Percentiles rank a stretch among this genome's conserved stretches.
phyloP scores from a whole-genome alignment of 1,140 invertebrate species.

The Latrodectus geometricus region DNA sequence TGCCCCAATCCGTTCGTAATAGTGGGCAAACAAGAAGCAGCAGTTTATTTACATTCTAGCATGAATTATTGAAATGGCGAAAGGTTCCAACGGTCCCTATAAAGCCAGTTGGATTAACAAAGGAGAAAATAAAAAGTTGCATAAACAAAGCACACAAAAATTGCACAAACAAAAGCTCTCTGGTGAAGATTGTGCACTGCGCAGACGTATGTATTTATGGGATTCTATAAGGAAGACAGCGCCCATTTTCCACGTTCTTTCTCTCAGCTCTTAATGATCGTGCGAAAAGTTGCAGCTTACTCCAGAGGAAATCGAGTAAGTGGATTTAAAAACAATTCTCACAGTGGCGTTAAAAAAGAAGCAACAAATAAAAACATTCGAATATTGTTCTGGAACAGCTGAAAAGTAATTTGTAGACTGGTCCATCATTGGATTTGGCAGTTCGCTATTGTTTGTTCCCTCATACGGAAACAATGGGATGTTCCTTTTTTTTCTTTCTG shows the following conservation, averaged over 20 bases:
- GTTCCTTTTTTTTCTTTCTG: too few species aligned
- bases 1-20: background rate
- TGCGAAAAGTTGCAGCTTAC: background rate
- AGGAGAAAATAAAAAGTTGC: background rate
- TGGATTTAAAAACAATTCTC: background rate
- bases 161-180: background rate
- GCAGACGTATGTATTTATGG: background rate
- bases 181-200: too few species aligned
- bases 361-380: background rate
- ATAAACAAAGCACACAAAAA: too few species aligned
- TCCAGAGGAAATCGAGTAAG: background rate
- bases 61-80: background rate
- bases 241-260: background rate
- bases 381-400: background rate
- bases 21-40: background rate
- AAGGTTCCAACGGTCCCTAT: background rate
- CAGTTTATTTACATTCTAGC: background rate
- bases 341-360: background rate
- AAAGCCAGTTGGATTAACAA: background rate
- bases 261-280: background rate
- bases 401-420: background rate
- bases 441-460: background rate
- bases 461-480: background rate
- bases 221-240: background rate
- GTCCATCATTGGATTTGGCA: background rate